Conservation (phyloP, 2,113 vertebrate genomes). For the Uropsilus gracilis region DNA sequence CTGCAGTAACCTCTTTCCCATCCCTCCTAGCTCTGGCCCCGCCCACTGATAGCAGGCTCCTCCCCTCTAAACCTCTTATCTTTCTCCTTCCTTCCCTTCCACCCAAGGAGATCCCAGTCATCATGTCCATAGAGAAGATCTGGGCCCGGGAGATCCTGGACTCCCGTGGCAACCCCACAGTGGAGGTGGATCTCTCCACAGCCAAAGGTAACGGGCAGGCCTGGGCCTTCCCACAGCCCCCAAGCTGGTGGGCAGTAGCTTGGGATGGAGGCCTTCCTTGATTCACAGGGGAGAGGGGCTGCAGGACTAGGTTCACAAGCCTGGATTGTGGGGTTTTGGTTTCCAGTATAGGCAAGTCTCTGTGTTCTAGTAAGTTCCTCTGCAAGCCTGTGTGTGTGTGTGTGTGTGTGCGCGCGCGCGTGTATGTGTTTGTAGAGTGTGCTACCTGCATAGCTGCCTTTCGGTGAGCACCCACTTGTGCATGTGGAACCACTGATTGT, state of each 20-base stretch:
- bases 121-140: constrained; percentile 94
- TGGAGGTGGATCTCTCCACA: constrained; percentile 94
- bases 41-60: constrained; percentile 50
- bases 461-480: background rate
- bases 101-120: constrained; percentile 68
- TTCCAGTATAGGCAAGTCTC: background rate
- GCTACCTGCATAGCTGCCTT: background rate
- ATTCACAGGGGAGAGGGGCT: background rate
- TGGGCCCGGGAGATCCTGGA: constrained; percentile 96
- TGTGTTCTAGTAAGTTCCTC: background rate
- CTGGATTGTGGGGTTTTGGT: background rate
- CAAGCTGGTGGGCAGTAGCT: background rate
- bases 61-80: constrained; percentile 39
- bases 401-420: background rate
- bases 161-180: constrained; percentile 96
- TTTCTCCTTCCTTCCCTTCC: constrained; percentile 28
- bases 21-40: constrained; percentile 50
- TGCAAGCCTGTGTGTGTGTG: background rate
- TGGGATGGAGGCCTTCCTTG: background rate
- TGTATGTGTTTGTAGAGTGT: background rate
- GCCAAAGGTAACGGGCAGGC: constrained; percentile 87
- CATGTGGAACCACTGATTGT: background rate
- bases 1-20: constrained; percentile 66
- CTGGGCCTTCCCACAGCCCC: background rate
- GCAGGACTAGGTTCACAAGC: background rate